A percentile compares a stretch with the other conserved stretches of the same genome.
Conservation (phyloP, 30 jellyfish, hydroid and myxozoan genomes). For the Hydractinia symbiolongicarpus region DNA sequence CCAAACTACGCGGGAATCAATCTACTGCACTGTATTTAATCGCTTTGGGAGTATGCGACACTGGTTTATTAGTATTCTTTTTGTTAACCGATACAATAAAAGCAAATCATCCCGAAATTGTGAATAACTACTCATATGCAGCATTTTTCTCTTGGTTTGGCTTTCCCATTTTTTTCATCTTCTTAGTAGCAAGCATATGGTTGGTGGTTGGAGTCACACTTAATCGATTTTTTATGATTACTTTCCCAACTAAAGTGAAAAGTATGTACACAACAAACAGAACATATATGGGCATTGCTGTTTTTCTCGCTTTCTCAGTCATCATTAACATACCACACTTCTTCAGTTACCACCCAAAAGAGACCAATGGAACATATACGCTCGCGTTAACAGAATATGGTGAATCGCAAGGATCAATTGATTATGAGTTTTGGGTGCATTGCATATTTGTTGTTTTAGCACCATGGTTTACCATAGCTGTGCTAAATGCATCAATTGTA, state of each 20-base stretch:
- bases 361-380: slow-evolving; percentile 43
- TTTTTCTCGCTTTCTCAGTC: slow-evolving; percentile 29
- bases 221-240: slow-evolving; percentile 72
- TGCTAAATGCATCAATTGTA: slow-evolving; percentile 57
- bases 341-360: slow-evolving; percentile 61
- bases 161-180: slow-evolving; percentile 66
- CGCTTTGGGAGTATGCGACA: slow-evolving; percentile 70
- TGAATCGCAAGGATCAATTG: slow-evolving; percentile 51
- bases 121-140: slow-evolving; percentile 45
- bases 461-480: slow-evolving; percentile 80
- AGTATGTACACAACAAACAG: slow-evolving; percentile 50
- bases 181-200: slow-evolving; percentile 78
- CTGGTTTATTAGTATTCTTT: slow-evolving; percentile 74
- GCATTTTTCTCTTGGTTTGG: slow-evolving; percentile 62
- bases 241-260: slow-evolving; percentile 58
- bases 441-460: slow-evolving; percentile 71
- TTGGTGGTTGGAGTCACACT: slow-evolving; percentile 66
- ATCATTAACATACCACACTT: slow-evolving; percentile 75
- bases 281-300: slow-evolving; percentile 58
- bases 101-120: slow-evolving; percentile 34
- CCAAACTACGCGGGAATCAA: slow-evolving; percentile 41
- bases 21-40: slow-evolving; percentile 65
- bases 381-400: slow-evolving; percentile 54
- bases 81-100: slow-evolving; percentile 54
- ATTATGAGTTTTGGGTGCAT: slow-evolving; percentile 84